Conservation (phyloP, 2,113 vertebrate genomes). For the Proteles cristata region DNA sequence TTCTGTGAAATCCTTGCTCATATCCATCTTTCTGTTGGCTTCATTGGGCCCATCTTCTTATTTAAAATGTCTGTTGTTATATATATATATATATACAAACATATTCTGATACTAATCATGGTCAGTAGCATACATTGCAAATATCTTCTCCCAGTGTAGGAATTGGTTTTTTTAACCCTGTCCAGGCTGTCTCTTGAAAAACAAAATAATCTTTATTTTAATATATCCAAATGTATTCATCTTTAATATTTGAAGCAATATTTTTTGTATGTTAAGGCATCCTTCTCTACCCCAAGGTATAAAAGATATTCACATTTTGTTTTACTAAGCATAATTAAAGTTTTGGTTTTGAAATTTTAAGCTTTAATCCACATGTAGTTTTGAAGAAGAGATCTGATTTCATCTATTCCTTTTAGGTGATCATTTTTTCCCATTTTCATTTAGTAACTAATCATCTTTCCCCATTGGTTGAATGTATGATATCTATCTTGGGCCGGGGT, state of each 20-base stretch:
- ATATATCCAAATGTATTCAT: not conserved
- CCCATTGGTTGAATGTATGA: not conserved
- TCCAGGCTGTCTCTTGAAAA: not conserved
- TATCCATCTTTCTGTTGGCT: not conserved
- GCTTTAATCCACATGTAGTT: not conserved
- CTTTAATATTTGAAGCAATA: not conserved
- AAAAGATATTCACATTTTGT: not conserved
- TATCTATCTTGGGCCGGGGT: not conserved
- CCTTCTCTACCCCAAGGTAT: not conserved
- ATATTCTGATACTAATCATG: not conserved
- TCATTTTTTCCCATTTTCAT: not conserved
- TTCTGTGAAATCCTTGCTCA: not conserved
- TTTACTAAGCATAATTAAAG: not conserved
- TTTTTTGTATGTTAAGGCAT: not conserved
- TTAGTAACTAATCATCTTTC: not conserved
- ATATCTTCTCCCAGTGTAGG: not conserved
- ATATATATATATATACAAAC: not conserved
- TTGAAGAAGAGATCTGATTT: not conserved
- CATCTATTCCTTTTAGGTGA: not conserved
- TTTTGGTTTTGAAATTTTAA: not conserved
- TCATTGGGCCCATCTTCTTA: not conserved
- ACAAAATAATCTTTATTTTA: constrained; percentile 19
- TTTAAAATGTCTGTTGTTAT: not conserved
- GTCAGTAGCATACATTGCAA: not conserved
- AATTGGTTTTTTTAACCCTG: not conserved